Evolutionary conservation across 2,888 invertebrate genomes (phyloP), one percentile per base, ranked within the genome.

Genomic region (Dasysyrphus albostriatus): DNA sequence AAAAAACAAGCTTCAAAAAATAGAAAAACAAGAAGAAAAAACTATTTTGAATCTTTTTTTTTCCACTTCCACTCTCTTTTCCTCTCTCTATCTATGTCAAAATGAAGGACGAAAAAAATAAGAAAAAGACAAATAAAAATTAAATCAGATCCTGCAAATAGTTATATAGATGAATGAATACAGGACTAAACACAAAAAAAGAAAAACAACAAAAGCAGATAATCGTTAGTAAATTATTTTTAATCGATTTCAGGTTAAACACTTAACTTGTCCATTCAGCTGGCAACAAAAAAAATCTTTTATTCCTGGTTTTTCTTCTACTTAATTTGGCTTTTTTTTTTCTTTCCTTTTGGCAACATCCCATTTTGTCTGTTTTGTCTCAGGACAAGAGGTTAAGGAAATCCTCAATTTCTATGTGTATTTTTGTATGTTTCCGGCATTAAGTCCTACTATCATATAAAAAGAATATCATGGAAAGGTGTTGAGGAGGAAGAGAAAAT

Each of bases 161-260:
- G 39, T 69, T 37, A 29, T 37, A 29, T 49, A 69, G 54, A 65
- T 37, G 83, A 67, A 58, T 61, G 67, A 67, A 58, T 49, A 51
- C 58, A 49, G 49, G 51, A 59, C 47, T 69, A 39, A 10, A 54
- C 6, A 19, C 10, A 63, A 34, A 29, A 47, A 14, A 37, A 61
- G 9, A 29, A 34, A 42, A 34, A 69, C 7, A 32, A 58, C 3
- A 9, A 72, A 51, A 54, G 19, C 14, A 16, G 87, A 87, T 87
- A 87, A 87, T 87, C 78, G 78, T 78, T 67, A 87, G 87, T 83
- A 87, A 87, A 87, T 87, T 83, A 87, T 83, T 87, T 87, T 87
- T 87, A 87, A 87, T 87, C 87, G 87, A 87, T 87, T 87, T 75
- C 78, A 70, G 83, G 83, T 83, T 87, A 87, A 77, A 83, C 78